Base-by-base conservation (phyloP, 2,888 invertebrate species). In the Idaea dimidiata region DNA sequence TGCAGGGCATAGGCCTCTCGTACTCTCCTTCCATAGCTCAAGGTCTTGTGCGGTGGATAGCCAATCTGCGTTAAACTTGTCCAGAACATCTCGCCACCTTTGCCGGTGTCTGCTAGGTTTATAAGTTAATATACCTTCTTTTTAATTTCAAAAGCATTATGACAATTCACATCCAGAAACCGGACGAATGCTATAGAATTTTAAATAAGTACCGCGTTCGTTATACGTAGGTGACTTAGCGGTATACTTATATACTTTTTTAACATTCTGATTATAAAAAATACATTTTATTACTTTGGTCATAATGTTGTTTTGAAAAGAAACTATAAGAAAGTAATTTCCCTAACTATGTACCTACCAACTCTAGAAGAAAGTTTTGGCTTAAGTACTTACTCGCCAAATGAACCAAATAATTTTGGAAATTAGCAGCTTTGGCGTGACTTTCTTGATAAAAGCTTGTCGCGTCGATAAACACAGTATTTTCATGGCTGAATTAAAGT, bases 401-500 rank as follows among this genome's bases (percentile, higher is more conserved):
- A 43, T 43, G 43, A 14, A 43, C 43, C 43, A 43, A 43, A 43
- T 43, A 43, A 43, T 43, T 43, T 43, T 43, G 43, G 43, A 10
- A 43, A 43, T 43, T 43, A 43, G 43, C 43, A 43, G 43, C 7
- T 43, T 43, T 43, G 43, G 43, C 14, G 43, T 43, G 43, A 43
- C 43, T 43, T 43, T 43, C 43, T 43, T 8, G 10, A 43, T 7
- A 43, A 8, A 43, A 43, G 43, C 8, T 14, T 43, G 43, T 43
- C 43, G 14, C 43, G 43, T 43, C 43, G 43, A 43, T 43, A 56
- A 56, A 17, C 56, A 56, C 56, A 56, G 61, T 61, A 67, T 57
- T 64, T 66, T 64, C 64, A 56, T 63, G 63, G 53, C 60, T 64
- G 60, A 60, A 63, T 56, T 62, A 68, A 72, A 66, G 65, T 72